Conservation (phyloP, 2,888 invertebrate species). For the Lampropteryx suffumata region DNA sequence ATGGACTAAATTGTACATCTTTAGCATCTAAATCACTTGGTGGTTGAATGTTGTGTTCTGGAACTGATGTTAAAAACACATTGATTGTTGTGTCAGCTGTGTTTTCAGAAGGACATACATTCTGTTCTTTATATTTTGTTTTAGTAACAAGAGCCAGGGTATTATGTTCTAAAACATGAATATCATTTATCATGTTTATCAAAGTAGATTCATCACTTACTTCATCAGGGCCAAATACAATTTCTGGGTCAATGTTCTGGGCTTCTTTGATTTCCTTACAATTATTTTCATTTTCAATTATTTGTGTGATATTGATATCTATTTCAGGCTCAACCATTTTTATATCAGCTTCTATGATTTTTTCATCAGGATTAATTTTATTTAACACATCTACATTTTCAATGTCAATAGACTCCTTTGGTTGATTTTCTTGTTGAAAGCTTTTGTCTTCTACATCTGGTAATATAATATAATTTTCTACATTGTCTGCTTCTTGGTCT, state of each 20-base stretch:
- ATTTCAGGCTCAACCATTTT: not conserved
- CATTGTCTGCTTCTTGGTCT: not conserved
- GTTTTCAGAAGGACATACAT: not conserved
- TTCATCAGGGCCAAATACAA: not conserved
- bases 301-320: not conserved
- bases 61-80: not conserved
- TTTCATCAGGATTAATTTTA: not conserved
- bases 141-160: not conserved
- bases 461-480: not conserved
- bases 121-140: not conserved
- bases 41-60: not conserved
- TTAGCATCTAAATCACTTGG: not conserved
- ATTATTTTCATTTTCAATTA: not conserved
- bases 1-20: not conserved
- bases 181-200: too few species aligned
- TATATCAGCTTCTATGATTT: not conserved
- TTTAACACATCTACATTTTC: slow-evolving; percentile 5
- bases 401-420: not conserved
- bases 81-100: not conserved
- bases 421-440: not conserved
- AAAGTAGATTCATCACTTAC: not conserved
- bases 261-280: not conserved
- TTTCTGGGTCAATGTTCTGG: not conserved
- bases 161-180: not conserved
- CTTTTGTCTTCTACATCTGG: not conserved